Percentiles rank a stretch among this genome's conserved stretches.
phyloP scores from a whole-genome alignment of 2,797 vertebrate genomes.

The Presbytis comata region DNA sequence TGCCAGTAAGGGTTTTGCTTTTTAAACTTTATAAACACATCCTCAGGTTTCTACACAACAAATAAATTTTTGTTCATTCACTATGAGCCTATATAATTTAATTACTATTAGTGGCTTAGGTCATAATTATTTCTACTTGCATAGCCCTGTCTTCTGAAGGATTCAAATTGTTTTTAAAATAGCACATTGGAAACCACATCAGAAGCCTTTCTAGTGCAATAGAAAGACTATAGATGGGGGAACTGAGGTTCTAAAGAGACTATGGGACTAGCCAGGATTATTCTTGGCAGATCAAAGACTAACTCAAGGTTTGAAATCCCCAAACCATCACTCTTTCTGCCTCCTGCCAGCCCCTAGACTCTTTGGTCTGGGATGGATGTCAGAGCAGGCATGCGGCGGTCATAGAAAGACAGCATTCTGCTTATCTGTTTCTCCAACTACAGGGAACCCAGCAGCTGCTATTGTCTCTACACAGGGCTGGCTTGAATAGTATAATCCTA shows the following conservation, averaged over 20 bases:
- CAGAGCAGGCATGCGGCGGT: not conserved
- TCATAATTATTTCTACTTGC: constrained; percentile 8
- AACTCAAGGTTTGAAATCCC: not conserved
- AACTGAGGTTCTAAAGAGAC: constrained; percentile 12
- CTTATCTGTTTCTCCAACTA: not conserved
- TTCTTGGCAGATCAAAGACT: not conserved
- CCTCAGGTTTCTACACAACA: not conserved
- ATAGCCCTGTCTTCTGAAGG: not conserved
- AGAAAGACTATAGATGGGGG: not conserved
- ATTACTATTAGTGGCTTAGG: not conserved
- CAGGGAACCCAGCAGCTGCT: not conserved
- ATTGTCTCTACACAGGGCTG: not conserved
- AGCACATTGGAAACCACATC: not conserved
- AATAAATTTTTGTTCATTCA: not conserved
- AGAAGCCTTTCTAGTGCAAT: not conserved
- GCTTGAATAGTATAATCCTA: not conserved
- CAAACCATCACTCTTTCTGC: not conserved
- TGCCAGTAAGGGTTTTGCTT: not conserved
- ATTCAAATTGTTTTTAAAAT: not conserved
- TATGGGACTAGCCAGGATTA: not conserved
- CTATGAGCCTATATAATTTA: not conserved
- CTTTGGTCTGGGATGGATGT: rapidly evolving
- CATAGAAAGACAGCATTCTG: not conserved
- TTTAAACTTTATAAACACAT: not conserved
- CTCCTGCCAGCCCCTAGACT: not conserved